A percentile compares a stretch with the other conserved stretches of the same genome.
These are phyloP conservation scores for Stomatorhinus walkeri DNA, from an alignment of 2,797 vertebrate species.

Conservation along the genomic window DNA sequence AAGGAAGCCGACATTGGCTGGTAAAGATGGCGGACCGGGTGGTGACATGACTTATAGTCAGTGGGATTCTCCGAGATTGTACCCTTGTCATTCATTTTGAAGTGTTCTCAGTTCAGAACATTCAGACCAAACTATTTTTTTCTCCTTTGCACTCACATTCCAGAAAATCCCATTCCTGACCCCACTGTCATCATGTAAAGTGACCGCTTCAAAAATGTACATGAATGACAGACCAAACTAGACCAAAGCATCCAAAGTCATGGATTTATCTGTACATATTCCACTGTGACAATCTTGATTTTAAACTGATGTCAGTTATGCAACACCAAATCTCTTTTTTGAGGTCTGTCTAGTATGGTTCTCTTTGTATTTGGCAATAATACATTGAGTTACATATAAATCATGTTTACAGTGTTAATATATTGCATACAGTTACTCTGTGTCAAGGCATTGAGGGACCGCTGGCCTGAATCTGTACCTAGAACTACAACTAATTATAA, in stretches of 20 bases:
- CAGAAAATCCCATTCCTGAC: not conserved
- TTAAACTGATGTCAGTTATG: not conserved
- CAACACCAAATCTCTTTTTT: not conserved
- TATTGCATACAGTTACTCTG: not conserved
- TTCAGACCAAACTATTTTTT: slow-evolving; percentile 34
- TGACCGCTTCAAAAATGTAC: not conserved
- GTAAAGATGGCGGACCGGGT: slow-evolving; percentile 49
- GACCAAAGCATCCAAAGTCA: not conserved
- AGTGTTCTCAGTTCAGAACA: slow-evolving; percentile 52
- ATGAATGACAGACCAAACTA: not conserved
- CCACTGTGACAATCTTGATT: not conserved
- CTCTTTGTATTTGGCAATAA: not conserved
- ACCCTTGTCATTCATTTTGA: slow-evolving; percentile 57
- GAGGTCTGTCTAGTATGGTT: not conserved
- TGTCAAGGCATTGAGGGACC: not conserved
- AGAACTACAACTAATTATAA: not conserved
- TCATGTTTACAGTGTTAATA: not conserved
- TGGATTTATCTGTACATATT: not conserved
- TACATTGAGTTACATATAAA: not conserved
- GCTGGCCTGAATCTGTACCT: not conserved
- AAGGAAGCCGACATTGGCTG: slow-evolving; percentile 45
- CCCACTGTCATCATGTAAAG: not conserved
- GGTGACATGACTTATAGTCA: slow-evolving; percentile 55
- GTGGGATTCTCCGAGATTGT: slow-evolving; percentile 55
- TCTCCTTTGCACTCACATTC: not conserved